Evolutionary conservation across 2,113 vertebrate species (phyloP).

Genomic region (Promerops cafer): DNA sequence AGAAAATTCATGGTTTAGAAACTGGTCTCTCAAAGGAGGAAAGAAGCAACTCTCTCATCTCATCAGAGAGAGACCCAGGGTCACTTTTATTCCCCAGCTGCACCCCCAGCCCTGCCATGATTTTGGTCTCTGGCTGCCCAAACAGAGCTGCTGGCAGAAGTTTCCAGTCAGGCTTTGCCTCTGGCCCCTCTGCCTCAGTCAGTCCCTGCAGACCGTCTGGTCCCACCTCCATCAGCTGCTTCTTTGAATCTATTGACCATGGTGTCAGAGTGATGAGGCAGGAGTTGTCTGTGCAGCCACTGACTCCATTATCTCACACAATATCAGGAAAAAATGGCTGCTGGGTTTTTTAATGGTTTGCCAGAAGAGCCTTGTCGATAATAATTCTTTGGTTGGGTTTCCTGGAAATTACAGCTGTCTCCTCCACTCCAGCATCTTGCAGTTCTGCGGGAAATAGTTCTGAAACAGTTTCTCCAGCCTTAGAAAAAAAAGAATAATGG

Average conservation of each 20-base stretch:
- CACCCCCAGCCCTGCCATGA: background rate
- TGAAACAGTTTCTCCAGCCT: background rate
- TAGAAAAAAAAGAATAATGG: background rate
- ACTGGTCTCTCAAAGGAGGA: background rate
- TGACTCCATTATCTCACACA: background rate
- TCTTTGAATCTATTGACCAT: background rate
- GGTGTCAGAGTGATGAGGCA: background rate
- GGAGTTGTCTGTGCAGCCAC: background rate
- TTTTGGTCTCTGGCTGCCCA: background rate
- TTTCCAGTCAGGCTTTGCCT: background rate
- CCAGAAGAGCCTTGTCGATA: slow-evolving; percentile 8
- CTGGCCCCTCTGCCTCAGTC: background rate
- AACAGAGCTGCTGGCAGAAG: background rate
- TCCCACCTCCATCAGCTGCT: background rate
- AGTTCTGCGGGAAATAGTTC: background rate
- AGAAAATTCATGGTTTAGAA: background rate
- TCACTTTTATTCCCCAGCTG: background rate
- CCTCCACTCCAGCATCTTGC: background rate
- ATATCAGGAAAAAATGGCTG: slow-evolving; percentile 11
- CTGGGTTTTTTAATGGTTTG: slow-evolving; percentile 15
- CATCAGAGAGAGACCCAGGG: background rate
- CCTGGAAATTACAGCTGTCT: slow-evolving; percentile 10
- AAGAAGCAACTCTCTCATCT: background rate
- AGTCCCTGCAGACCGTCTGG: background rate
- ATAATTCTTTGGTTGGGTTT: background rate